phyloP scores from a whole-genome alignment of 2,797 vertebrate species.

The Prunella strophiata region DNA sequence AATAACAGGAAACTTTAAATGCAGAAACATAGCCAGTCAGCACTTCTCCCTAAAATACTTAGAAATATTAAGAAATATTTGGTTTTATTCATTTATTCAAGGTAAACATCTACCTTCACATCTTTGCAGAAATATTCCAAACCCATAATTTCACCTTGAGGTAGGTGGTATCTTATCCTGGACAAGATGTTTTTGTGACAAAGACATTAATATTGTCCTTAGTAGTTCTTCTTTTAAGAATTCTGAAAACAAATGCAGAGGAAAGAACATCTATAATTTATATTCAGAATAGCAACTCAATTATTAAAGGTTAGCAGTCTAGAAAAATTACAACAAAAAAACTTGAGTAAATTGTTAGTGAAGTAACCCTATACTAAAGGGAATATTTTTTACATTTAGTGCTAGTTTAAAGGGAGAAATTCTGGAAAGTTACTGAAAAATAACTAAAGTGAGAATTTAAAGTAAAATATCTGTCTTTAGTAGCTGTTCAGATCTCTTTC shows the following conservation, averaged over 20 bases:
- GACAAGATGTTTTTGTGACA: not conserved
- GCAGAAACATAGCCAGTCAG: not conserved
- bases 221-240: not conserved
- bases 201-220: not conserved
- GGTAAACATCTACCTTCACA: not conserved
- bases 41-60: not conserved
- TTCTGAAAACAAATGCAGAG: not conserved
- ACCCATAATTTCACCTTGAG: not conserved
- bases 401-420: not conserved
- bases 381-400: not conserved
- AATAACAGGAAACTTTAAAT: not conserved
- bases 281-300: conserved; percentile 2
- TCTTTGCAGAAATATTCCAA: not conserved
- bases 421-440: not conserved
- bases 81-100: not conserved
- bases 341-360: not conserved
- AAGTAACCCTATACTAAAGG: not conserved
- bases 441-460: not conserved
- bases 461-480: not conserved
- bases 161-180: not conserved
- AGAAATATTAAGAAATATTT: not conserved
- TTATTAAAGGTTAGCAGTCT: not conserved
- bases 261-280: not conserved
- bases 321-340: not conserved
- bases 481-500: not conserved